phyloP scores from a whole-genome alignment of 2,113 vertebrate genomes.

The Antechinus flavipes region DNA sequence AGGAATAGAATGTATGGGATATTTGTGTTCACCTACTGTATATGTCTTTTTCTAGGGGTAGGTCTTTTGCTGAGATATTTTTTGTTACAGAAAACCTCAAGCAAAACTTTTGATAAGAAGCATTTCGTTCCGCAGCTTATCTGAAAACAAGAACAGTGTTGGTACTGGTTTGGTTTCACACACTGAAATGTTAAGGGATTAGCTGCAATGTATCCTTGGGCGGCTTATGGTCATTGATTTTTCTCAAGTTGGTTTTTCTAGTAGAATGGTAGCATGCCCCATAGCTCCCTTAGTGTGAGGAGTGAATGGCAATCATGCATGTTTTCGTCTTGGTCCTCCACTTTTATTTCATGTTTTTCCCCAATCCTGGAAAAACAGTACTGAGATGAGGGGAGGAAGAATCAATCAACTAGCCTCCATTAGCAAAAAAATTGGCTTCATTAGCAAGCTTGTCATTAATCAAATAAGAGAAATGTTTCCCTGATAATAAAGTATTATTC shows the following conservation, averaged over 20 bases:
- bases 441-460: conserved; percentile 24
- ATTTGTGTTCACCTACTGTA: neutral
- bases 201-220: conserved; percentile 53
- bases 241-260: conserved; percentile 56
- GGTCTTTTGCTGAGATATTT: conserved; percentile 19
- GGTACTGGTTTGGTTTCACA: conserved; percentile 39
- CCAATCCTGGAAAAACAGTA: neutral
- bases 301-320: neutral
- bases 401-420: neutral
- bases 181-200: conserved; percentile 54
- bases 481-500: conserved; percentile 29
- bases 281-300: neutral
- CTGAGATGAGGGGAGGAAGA: neutral
- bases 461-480: conserved; percentile 13
- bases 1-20: neutral
- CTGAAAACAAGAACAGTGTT: conserved; percentile 45
- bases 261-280: neutral
- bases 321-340: conserved; percentile 3
- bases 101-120: conserved; percentile 36
- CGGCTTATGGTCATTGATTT: conserved; percentile 60
- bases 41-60: neutral
- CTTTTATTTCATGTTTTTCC: neutral
- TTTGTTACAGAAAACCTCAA: conserved; percentile 37
- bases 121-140: conserved; percentile 47
- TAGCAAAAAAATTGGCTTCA: neutral